phyloP scores from a whole-genome alignment of 2,113 vertebrate species.

The Ceyx cyanopectus region DNA sequence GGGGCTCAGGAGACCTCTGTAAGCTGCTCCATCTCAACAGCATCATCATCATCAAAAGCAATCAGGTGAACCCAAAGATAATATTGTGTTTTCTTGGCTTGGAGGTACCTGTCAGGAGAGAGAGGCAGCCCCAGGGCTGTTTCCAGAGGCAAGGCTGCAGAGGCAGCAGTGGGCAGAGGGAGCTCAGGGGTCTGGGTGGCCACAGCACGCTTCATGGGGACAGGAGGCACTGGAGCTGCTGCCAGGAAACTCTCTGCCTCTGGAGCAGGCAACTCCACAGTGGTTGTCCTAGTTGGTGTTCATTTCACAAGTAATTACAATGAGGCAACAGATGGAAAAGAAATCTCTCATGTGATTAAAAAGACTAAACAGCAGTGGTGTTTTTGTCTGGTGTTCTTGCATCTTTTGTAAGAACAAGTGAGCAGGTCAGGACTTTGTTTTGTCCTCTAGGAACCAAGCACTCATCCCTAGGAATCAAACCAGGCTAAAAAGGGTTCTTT shows the following conservation, averaged over 20 bases:
- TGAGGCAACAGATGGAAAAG: accelerated
- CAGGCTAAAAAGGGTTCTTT: background rate
- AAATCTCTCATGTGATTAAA: background rate
- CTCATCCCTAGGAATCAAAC: background rate
- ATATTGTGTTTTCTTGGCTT: background rate
- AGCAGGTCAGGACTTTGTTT: background rate
- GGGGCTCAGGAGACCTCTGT: background rate
- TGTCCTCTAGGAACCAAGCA: background rate
- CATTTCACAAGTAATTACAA: background rate
- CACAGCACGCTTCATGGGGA: background rate
- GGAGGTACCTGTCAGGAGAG: constrained; percentile 10
- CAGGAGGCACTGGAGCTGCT: background rate
- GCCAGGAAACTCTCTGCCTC: background rate
- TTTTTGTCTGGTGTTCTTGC: background rate
- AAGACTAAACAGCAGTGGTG: background rate
- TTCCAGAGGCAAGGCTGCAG: background rate
- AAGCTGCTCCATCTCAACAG: background rate
- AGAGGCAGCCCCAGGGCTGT: background rate
- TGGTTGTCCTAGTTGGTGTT: background rate
- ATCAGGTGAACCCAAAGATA: background rate
- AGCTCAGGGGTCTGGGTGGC: background rate
- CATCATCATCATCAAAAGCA: background rate
- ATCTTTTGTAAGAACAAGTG: background rate
- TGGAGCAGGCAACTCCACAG: background rate
- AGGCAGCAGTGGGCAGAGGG: background rate